These are phyloP conservation scores for Odontomachus brunneus DNA, from an alignment of 1,140 invertebrate species.

Conservation along the genomic window DNA sequence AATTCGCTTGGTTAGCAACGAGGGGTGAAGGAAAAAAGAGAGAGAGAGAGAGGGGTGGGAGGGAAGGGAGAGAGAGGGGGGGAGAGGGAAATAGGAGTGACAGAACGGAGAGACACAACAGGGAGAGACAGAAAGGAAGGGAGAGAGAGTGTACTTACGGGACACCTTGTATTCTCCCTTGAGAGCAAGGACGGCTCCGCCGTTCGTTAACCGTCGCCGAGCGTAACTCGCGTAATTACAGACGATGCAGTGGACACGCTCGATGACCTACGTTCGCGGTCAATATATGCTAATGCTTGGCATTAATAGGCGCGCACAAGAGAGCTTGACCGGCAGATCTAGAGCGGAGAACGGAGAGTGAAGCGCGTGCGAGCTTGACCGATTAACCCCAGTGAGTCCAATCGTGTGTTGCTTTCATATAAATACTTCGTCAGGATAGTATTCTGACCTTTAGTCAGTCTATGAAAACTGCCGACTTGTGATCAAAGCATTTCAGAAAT, in stretches of 20 bases:
- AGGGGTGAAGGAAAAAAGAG: constrained; percentile 28
- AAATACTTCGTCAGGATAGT: neutral
- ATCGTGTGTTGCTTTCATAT: constrained; percentile 7
- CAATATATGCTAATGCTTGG: constrained; percentile 71
- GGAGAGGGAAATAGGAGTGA: too few relatives aligned
- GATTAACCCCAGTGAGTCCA: constrained; percentile 51
- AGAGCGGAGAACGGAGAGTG: constrained; percentile 41
- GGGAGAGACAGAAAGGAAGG: neutral
- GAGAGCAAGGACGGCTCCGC: constrained; percentile 32
- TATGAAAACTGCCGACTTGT: too few relatives aligned
- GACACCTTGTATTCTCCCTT: constrained; percentile 23
- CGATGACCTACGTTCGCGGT: constrained; percentile 68
- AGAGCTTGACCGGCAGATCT: constrained; percentile 2
- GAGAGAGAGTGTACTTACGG: constrained; percentile 1
- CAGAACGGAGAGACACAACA: constrained; percentile 34
- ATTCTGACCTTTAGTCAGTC: neutral
- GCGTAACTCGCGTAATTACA: constrained; percentile 77
- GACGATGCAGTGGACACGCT: constrained; percentile 73
- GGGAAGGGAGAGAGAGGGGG: neutral
- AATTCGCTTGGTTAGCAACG: constrained; percentile 39
- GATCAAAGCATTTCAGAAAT: too few relatives aligned
- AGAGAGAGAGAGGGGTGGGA: neutral
- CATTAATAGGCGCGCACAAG: constrained; percentile 60
- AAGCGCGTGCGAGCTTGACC: constrained; percentile 56
- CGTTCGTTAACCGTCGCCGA: constrained; percentile 68